Conservation (phyloP, 2,888 invertebrate species). For the Pseudococcus jackbeardsleyi region DNA sequence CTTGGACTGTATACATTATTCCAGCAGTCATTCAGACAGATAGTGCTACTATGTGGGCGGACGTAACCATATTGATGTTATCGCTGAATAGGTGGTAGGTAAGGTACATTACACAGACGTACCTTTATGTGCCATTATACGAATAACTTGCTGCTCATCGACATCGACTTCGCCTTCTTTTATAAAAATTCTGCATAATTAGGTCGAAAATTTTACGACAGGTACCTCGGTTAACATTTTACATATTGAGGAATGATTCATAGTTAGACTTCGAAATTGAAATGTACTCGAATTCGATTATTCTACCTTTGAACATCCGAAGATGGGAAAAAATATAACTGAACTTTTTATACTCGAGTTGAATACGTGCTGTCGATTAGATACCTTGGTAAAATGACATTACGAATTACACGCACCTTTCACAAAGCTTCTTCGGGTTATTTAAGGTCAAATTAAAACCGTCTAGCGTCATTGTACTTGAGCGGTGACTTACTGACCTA, state of each 20-base stretch:
- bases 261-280: background rate
- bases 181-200: background rate
- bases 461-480: slow-evolving; percentile 10
- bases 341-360: background rate
- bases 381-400: background rate
- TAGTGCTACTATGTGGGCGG: slow-evolving; percentile 57
- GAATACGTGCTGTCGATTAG: background rate
- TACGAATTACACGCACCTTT: slow-evolving; percentile 4
- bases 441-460: slow-evolving; percentile 11
- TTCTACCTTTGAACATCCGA: background rate
- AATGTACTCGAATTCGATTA: background rate
- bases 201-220: background rate
- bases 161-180: background rate
- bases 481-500: background rate
- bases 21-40: slow-evolving; percentile 60
- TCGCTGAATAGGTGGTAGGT: slow-evolving; percentile 11
- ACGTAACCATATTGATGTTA: slow-evolving; percentile 48
- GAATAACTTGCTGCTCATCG: background rate
- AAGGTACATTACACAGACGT: background rate
- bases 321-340: background rate
- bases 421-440: slow-evolving; percentile 16
- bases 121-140: slow-evolving; percentile 18
- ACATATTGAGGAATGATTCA: background rate
- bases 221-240: background rate
- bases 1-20: slow-evolving; percentile 61